phyloP scores from a whole-genome alignment of 2,888 invertebrate species.

The Arrhopalites spinosus region DNA sequence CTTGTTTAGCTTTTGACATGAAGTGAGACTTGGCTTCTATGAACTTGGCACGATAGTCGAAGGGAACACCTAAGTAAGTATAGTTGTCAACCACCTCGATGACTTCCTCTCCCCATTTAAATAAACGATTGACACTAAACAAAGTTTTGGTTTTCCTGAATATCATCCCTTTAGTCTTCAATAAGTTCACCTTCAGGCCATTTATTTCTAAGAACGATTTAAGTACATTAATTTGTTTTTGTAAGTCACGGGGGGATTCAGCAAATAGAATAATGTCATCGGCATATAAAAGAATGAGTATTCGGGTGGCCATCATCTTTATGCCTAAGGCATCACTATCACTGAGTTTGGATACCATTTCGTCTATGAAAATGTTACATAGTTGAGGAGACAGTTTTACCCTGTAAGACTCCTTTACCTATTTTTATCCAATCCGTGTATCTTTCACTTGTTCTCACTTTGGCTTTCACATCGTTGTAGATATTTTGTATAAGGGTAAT shows the following conservation, averaged over 20 bases:
- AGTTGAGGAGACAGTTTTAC: slow-evolving; percentile 18
- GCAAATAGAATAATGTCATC: neutral
- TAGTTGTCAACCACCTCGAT: neutral
- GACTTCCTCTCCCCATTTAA: neutral
- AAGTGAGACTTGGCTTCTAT: too few relatives aligned
- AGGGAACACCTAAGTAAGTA: neutral
- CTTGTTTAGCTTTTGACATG: too few relatives aligned
- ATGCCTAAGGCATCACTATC: neutral
- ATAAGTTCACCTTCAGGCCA: neutral
- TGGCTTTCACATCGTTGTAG: neutral
- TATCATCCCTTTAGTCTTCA: neutral
- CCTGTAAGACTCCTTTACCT: slow-evolving; percentile 12
- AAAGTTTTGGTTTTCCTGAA: too few relatives aligned
- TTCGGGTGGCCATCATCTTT: neutral
- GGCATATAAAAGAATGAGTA: neutral
- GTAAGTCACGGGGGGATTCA: neutral
- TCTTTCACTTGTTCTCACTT: neutral
- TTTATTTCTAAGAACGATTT: neutral
- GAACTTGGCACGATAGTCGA: too few relatives aligned
- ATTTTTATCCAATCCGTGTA: slow-evolving; percentile 5
- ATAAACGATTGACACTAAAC: too few relatives aligned
- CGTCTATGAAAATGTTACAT: slow-evolving; percentile 16
- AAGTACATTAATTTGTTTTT: neutral
- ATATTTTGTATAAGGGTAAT: neutral
- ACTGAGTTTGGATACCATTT: neutral